A percentile compares a stretch with the other conserved stretches of the same genome.
Conservation (phyloP, 2,113 vertebrate species). For the Dolichotis patagonum region DNA sequence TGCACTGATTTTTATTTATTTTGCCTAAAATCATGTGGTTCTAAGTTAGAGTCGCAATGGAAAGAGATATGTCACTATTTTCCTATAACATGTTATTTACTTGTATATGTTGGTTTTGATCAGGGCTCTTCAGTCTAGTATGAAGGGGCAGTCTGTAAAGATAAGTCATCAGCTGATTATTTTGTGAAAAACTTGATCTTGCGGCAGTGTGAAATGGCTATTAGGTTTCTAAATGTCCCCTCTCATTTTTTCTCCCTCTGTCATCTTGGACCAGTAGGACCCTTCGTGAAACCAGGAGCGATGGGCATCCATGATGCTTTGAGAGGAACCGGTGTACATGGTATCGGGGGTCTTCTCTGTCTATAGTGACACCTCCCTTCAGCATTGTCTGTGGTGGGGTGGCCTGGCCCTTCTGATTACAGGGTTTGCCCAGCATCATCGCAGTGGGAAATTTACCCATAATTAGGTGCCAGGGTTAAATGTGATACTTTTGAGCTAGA, state of each 20-base stretch:
- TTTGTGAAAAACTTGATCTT: neutral
- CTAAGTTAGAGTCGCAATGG: neutral
- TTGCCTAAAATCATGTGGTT: neutral
- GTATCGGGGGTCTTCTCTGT: neutral
- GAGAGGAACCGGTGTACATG: rapidly evolving
- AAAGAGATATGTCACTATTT: neutral
- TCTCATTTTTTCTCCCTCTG: neutral
- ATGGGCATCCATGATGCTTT: rapidly evolving
- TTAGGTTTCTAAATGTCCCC: neutral
- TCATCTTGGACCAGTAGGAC: neutral
- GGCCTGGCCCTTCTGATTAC: neutral
- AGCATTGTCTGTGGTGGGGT: neutral
- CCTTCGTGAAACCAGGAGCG: neutral
- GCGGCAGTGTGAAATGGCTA: neutral
- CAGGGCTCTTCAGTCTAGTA: neutral
- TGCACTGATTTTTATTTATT: neutral
- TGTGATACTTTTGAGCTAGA: neutral
- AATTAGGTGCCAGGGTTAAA: neutral
- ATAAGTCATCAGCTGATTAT: neutral
- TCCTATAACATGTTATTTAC: neutral
- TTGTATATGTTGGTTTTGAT: neutral
- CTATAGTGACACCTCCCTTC: neutral
- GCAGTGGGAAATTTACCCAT: neutral
- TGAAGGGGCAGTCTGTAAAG: neutral
- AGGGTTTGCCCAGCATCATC: neutral